Evolutionary conservation across 2,113 vertebrate species (phyloP), one percentile per base, ranked within the genome.

Genomic region (Peucedramus taeniatus): DNA sequence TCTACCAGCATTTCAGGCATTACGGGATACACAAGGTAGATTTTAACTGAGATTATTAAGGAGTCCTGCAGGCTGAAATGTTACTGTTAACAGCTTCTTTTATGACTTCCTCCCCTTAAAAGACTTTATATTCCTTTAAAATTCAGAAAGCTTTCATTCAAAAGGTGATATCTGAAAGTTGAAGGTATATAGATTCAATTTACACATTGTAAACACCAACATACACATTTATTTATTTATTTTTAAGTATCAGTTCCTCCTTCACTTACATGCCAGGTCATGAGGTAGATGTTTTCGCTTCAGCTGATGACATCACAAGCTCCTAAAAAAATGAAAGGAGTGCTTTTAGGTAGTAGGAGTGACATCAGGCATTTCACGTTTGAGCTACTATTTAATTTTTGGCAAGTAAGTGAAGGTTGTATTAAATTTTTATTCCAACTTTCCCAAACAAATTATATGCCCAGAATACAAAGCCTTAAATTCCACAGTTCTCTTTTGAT

Each of bases 181-280:
- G 59, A 90, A 89, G 64, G 68, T 49, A 84, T 72, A 79, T 14
- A 77, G 85, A 51, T 83, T 66, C 75, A 83, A 91, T 91, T 90
- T 83, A 74, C 85, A 90, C 93, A 83, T 11, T 91, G 90, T 77
- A 88, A 96, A 96, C 93, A 95, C 91, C 65, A 87, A 91, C 53
- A 91, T 10, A 74, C 39, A 81, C 23, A 47, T 74, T 74, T 81
- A 68, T 51, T 89, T 72, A 47, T 75, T 82, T 63, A 83, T 63
- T 72, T 57, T 61, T 7, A 74, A 66, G 20, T 37, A 89, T 60
- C 45, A 40, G 40, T 45, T 93, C 87, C 88, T 94, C 96, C 96
- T 94, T 96, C 96, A 97, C 96, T 96, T 96, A 96, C 96, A 97
- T 95, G 93, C 93, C 86, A 96, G 90, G 79, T 95, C 94, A 97